A percentile compares a stretch with the other conserved stretches of the same genome.
Evolutionary conservation across 2,113 vertebrate species (phyloP).

Genomic region (Sylvicapra grimmia): DNA sequence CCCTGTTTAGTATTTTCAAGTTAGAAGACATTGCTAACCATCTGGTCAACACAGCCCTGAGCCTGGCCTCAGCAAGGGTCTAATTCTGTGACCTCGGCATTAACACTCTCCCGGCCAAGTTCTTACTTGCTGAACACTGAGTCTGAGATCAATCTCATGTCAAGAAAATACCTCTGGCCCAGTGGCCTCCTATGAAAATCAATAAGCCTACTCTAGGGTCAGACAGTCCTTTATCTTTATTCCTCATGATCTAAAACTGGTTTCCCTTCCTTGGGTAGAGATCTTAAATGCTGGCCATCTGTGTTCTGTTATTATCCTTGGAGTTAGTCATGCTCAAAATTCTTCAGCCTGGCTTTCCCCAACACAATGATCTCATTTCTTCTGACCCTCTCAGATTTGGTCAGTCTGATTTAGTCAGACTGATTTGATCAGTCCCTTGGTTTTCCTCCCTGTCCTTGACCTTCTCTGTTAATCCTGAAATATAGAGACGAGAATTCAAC

Average conservation of each 20-base stretch:
- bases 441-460: neutral
- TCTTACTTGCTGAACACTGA: neutral
- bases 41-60: neutral
- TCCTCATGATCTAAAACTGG: neutral
- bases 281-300: neutral
- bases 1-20: neutral
- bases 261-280: neutral
- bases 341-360: neutral
- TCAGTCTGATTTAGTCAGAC: neutral
- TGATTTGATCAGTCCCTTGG: neutral
- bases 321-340: neutral
- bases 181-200: rapidly evolving
- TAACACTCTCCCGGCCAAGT: neutral
- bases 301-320: neutral
- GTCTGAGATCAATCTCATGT: neutral
- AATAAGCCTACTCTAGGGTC: neutral
- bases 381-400: neutral
- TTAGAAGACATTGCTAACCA: neutral
- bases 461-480: neutral
- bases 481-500: neutral
- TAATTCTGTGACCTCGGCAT: neutral
- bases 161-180: neutral
- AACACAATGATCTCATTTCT: neutral
- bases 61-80: neutral
- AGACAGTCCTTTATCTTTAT: neutral